Base-by-base conservation (phyloP, 2,888 invertebrate genomes). In the Ptilodon capucinus region DNA sequence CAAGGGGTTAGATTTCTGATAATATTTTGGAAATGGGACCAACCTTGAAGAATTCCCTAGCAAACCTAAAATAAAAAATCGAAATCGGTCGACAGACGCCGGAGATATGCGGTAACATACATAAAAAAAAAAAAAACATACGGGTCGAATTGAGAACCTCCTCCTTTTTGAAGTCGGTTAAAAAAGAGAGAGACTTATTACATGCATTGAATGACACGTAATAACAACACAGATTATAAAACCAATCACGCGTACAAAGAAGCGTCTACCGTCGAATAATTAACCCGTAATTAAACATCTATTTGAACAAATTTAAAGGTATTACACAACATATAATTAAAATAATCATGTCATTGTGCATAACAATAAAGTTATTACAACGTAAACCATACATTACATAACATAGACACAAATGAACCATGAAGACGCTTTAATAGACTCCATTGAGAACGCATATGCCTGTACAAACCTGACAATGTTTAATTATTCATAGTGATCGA, bases 251-350 rank as follows among this genome's bases (percentile, higher is more conserved):
- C 32, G 14, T 23, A 14, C 14, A 32, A 32, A 32, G 32, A 32
- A 14, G 32, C 14, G 11, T 17, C 16, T 11, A 14, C 32, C 6
- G 8, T 18, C 34, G 9, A 35, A 35, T 35, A 35, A 35, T 35
- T 35, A 35, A 35, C 9, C 7, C 32, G 48, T 45, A 60, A 55
- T 66, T 54, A 66, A 66, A 51, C 39, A 48, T 38, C 32, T 55
- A 62, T 59, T 63, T 66, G 52, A 51, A 55, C 45, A 63, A 48
- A 55, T 51, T 55, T 45, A 55, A 52, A 46, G 54, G 49, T 46
- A 42, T 62, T 49, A 51, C 47, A 51, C 60, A 66, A 66, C 41
- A 17, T 46, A 43, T 35, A 36, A 45, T 46, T 41, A 45, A 23
- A 50, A 47, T 41, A 42, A 48, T 57, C 42, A 46, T 62, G 55